Conservation (phyloP, 2,888 invertebrate genomes). For the Crossocerus cetratus region DNA sequence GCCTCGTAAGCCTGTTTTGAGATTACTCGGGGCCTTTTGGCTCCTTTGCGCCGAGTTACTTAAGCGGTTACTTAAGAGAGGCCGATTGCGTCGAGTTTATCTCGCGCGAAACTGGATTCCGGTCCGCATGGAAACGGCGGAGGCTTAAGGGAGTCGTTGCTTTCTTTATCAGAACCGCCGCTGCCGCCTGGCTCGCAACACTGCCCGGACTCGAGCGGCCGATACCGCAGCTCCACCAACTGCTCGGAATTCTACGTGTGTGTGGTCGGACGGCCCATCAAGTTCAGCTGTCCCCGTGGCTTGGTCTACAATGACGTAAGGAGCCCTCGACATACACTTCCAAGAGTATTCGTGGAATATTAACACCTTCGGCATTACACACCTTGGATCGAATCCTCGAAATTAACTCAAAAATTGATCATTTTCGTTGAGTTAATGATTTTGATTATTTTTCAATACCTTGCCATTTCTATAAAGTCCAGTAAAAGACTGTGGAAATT, state of each 20-base stretch:
- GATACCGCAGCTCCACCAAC: slow-evolving; percentile 81
- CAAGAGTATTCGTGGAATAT: slow-evolving; percentile 45
- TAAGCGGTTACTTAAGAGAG: neutral
- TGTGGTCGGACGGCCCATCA: slow-evolving; percentile 79
- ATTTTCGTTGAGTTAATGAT: no score
- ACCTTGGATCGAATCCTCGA: no score
- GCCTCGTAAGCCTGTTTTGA: neutral
- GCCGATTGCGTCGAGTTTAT: neutral
- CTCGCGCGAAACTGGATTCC: neutral
- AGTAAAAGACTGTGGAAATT: no score
- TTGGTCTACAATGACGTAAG: slow-evolving; percentile 81
- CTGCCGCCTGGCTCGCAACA: slow-evolving; percentile 66
- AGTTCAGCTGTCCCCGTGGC: slow-evolving; percentile 82
- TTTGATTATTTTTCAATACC: no score
- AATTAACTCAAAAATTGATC: no score
- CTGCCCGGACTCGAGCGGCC: slow-evolving; percentile 81
- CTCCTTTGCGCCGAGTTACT: neutral
- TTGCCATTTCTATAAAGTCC: no score
- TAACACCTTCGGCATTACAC: no score
- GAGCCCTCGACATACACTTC: slow-evolving; percentile 35
- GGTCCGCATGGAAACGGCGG: neutral
- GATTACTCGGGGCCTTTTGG: neutral
- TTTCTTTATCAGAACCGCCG: slow-evolving; percentile 62
- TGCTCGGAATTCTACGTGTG: slow-evolving; percentile 85
- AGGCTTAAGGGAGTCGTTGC: neutral